phyloP scores from a whole-genome alignment of 2,113 vertebrate species.

The Eira barbara region DNA sequence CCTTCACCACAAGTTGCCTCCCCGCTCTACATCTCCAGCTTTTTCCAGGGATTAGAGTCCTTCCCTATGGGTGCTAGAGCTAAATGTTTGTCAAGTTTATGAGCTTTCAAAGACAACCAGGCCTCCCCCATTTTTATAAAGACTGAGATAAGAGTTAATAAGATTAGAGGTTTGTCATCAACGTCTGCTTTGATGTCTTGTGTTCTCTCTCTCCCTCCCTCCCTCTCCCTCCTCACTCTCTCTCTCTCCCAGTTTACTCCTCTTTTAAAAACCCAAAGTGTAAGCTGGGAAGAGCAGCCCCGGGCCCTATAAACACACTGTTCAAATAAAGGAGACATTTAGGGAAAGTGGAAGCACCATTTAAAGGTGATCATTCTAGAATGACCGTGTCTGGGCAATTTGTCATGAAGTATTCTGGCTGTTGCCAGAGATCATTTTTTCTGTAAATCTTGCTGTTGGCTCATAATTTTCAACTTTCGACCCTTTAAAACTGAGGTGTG shows the following conservation, averaged over 20 bases:
- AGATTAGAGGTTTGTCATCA: slow-evolving; percentile 64
- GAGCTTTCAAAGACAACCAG: slow-evolving; percentile 56
- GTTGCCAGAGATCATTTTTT: slow-evolving; percentile 36
- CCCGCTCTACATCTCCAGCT: neutral
- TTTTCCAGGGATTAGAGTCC: slow-evolving; percentile 39
- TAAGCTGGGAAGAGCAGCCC: slow-evolving; percentile 15
- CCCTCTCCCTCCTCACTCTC: neutral
- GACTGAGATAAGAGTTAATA: slow-evolving; percentile 68
- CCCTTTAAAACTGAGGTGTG: slow-evolving; percentile 38
- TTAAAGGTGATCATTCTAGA: slow-evolving; percentile 6
- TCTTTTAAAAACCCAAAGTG: slow-evolving; percentile 29
- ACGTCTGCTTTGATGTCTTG: slow-evolving; percentile 19
- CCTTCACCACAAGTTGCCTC: neutral
- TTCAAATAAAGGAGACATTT: slow-evolving; percentile 66
- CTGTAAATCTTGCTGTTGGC: slow-evolving; percentile 4
- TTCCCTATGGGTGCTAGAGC: slow-evolving; percentile 53
- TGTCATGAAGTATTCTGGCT: slow-evolving; percentile 22
- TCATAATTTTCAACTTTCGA: slow-evolving; percentile 56
- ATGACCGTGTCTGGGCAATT: neutral
- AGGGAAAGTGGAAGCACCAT: slow-evolving; percentile 2
- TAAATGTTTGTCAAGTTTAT: slow-evolving; percentile 68
- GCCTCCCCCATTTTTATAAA: slow-evolving; percentile 50
- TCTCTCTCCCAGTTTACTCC: neutral
- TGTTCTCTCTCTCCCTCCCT: neutral
- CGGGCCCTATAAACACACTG: slow-evolving; percentile 53